Evolutionary conservation across 2,113 vertebrate species (phyloP), one percentile per base, ranked within the genome.

Genomic region (Solenodon paradoxus): DNA sequence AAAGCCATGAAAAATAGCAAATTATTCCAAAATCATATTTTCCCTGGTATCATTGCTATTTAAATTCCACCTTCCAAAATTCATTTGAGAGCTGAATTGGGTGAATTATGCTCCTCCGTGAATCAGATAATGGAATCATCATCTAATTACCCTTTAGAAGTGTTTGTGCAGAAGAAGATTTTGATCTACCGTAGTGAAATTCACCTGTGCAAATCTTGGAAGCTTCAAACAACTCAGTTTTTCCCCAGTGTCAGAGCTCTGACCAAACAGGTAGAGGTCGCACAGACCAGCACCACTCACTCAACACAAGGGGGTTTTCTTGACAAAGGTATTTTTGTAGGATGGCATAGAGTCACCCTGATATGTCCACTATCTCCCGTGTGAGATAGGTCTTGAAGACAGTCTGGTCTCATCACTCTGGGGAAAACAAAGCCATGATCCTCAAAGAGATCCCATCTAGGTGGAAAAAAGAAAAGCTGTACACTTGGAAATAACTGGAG

Each of bases 21-120:
- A 74, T 83, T 92, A 61, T 91, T 94, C 19, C 86, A 55, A 95
- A 90, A 74, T 53, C 59, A 5, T 80, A 77, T 57, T 26, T 61
- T 71, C 61, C 78, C 51, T 10, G 17, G 3, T 71, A n/a, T 69
- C 59, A 61, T 13, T 53, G 7, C 40, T 66, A 63, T 72, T 78
- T 77, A 81, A 68, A 89, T 15, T 53, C 7, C 24, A 40, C 32
- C n/a, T 95, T 53, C 57, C 35, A 53, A 68, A 90, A 51, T 74
- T 90, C 12, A 59, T 74, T 63, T 17, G 66, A 51, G 45, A 38
- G 15, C 13, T 80, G 3, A 24, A 59, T 1, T 51, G 19, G 69
- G 2, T 94, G 77, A 55, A 79, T 87, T 78, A 66, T 40, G 10
- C 78, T 35, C 45, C 40, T 45, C 9, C 45, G 51, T 49, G 55